Evolutionary conservation across 1,140 invertebrate species (phyloP).

Genomic region (Nymphalis io): DNA sequence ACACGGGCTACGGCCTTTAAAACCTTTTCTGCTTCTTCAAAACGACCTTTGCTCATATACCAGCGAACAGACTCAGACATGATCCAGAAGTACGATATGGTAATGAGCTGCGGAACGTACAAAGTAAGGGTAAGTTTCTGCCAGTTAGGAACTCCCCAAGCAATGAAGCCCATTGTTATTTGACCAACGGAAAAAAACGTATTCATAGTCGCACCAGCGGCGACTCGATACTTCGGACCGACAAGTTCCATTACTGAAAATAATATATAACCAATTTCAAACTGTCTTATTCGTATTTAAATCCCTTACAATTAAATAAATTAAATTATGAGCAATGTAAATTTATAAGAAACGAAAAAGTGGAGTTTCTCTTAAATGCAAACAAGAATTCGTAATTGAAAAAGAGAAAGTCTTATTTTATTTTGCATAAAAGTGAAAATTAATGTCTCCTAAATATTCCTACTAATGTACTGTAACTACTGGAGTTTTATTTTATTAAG

Average conservation of each 20-base stretch:
- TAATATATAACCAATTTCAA: not conserved
- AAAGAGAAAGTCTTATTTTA: no score
- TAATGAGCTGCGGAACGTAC: constrained; percentile 84
- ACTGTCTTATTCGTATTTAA: no score
- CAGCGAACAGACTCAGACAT: constrained; percentile 87
- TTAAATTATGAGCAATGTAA: no score
- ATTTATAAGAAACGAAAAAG: no score
- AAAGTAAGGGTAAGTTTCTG: constrained; percentile 84
- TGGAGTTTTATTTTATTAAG: no score
- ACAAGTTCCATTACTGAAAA: constrained; percentile 87
- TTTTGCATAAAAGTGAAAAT: no score
- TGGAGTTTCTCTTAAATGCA: no score
- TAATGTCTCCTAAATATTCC: no score
- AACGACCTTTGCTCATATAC: constrained; percentile 88
- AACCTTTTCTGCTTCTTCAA: constrained; percentile 84
- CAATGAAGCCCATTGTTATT: constrained; percentile 83
- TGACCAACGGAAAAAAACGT: constrained; percentile 87
- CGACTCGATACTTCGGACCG: constrained; percentile 85
- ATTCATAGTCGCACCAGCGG: constrained; percentile 85
- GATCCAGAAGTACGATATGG: constrained; percentile 83
- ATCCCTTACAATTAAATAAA: no score
- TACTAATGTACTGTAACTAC: no score
- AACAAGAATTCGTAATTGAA: no score
- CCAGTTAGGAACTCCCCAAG: constrained; percentile 87
- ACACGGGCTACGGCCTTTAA: constrained; percentile 83